Conservation (phyloP, 2,113 vertebrate species). For the Leucopsar rothschildi region DNA sequence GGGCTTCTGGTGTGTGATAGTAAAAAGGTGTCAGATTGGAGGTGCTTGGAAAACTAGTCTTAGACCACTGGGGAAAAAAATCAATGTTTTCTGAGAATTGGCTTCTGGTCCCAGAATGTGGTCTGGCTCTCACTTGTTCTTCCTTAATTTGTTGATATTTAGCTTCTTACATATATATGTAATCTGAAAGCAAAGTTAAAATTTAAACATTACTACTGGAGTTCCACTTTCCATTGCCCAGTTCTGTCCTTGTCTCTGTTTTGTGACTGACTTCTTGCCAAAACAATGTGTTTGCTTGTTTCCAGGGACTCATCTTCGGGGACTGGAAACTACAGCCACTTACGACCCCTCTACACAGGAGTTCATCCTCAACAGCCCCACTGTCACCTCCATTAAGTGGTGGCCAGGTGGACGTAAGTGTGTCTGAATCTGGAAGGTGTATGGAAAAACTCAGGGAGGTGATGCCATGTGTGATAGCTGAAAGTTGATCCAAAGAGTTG, state of each 20-base stretch:
- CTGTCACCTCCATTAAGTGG: slow-evolving; percentile 97
- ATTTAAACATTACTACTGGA: slow-evolving; percentile 21
- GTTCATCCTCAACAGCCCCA: slow-evolving; percentile 95
- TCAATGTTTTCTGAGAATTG: neutral
- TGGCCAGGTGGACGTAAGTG: slow-evolving; percentile 97
- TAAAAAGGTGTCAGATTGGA: slow-evolving; percentile 2
- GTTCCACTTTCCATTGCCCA: neutral
- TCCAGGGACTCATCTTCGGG: slow-evolving; percentile 91
- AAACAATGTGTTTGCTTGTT: neutral
- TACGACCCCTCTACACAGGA: slow-evolving; percentile 92
- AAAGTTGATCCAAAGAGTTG: neutral
- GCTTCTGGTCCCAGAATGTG: neutral
- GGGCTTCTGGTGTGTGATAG: neutral
- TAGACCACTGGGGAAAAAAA: neutral
- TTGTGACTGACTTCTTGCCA: neutral
- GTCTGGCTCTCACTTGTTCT: neutral
- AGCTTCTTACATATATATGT: neutral
- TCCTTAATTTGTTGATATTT: neutral
- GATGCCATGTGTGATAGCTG: neutral
- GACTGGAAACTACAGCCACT: slow-evolving; percentile 94
- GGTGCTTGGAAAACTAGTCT: slow-evolving; percentile 42
- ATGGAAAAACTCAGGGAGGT: neutral
- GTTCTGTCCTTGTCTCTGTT: neutral
- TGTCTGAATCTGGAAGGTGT: neutral
- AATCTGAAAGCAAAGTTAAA: neutral